phyloP scores from a whole-genome alignment of 1,140 invertebrate species.

The Hermetia illucens region DNA sequence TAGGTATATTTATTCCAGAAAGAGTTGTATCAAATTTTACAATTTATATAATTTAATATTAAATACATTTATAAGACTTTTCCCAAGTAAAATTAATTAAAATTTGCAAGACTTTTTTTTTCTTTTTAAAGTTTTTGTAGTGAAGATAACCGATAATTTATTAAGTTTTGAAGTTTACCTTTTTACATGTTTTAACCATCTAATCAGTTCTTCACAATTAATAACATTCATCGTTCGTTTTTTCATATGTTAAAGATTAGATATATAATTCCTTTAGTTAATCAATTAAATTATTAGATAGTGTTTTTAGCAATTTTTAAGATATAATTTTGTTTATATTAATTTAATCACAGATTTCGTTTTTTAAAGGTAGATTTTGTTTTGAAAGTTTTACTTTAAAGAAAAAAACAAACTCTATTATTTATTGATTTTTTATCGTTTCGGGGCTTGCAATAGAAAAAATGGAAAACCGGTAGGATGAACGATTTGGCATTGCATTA shows the following conservation, averaged over 20 bases:
- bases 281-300: neutral
- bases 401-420: neutral
- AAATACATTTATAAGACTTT: neutral
- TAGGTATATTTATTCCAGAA: neutral
- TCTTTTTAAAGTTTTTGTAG: neutral
- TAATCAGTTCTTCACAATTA: conserved; percentile 8
- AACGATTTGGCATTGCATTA: neutral
- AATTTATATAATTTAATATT: neutral
- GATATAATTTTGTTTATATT: neutral
- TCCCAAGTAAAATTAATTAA: too few species aligned
- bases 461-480: neutral
- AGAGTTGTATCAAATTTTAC: neutral
- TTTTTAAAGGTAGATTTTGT: neutral
- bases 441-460: neutral
- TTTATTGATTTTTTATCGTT: neutral
- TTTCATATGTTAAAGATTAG: neutral
- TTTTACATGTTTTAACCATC: conserved; percentile 6
- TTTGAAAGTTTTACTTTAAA: neutral
- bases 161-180: neutral
- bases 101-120: too few species aligned
- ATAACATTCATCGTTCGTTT: neutral
- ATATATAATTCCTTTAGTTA: neutral
- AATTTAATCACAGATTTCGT: neutral
- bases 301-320: neutral
- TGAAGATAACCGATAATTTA: neutral